A percentile compares a stretch with the other conserved stretches of the same genome.
phyloP scores from a whole-genome alignment of 2,113 vertebrate species.

The Patagioenas fasciata region DNA sequence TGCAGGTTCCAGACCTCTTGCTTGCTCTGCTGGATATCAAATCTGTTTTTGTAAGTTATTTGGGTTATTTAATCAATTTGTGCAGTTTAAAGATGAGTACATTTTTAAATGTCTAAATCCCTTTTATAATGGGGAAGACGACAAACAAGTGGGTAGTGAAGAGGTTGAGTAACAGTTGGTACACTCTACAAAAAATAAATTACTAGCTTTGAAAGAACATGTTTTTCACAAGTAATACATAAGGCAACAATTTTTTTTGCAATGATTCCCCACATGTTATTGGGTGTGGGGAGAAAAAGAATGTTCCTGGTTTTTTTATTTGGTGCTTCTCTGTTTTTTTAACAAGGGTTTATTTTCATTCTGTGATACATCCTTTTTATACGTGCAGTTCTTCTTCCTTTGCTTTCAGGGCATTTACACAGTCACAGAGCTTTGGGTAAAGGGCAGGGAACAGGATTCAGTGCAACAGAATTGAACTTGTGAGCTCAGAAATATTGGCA shows the following conservation, averaged over 20 bases:
- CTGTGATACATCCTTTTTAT: background rate
- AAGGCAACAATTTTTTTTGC: background rate
- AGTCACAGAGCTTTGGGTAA: background rate
- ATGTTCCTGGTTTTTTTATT: background rate
- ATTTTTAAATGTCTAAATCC: background rate
- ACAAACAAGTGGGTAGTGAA: slow-evolving; percentile 38
- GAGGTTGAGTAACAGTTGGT: slow-evolving; percentile 49
- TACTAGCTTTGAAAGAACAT: slow-evolving; percentile 39
- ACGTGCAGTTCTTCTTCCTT: background rate
- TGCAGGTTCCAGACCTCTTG: background rate
- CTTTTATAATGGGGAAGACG: background rate
- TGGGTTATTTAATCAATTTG: background rate
- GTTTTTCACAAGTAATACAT: slow-evolving; percentile 54
- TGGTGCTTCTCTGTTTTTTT: background rate
- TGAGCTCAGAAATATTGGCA: background rate
- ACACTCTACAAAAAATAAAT: slow-evolving; percentile 14
- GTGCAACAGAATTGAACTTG: background rate
- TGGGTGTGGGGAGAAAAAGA: background rate
- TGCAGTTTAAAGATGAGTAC: background rate
- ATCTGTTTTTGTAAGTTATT: slow-evolving; percentile 27
- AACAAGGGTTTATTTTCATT: background rate
- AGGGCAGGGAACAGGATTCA: background rate
- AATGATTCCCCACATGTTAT: background rate
- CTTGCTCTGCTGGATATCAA: background rate
- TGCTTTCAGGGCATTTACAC: background rate